Base-by-base conservation (phyloP, 2,113 vertebrate species). In the Formicarius rufipectus region DNA sequence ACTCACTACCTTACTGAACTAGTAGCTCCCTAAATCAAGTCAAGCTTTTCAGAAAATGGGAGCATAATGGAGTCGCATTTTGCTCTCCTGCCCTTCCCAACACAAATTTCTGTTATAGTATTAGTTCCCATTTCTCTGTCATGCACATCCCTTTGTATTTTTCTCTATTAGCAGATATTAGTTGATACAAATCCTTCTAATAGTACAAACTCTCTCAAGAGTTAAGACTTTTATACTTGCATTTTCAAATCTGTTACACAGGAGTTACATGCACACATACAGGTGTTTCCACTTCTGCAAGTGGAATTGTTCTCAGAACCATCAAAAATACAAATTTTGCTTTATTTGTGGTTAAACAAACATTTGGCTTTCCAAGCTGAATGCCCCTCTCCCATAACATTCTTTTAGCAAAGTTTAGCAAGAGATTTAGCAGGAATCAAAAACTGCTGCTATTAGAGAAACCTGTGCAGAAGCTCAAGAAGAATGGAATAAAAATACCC, bases 191-290 rank as follows among this genome's bases (percentile, higher is more conserved):
- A 49, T 62, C 53, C 42, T 83, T 30, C 30, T 25, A 89, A 17
- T 2, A 44, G 14, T 17, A 52, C 4, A 92, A 76, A 77, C 16
- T 23, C 21, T 67, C 62, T 76, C 31, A 73, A 64, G 86, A 77
- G 44, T 40, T 16, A 76, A 62, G 28, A 45, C 30, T 40, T 73
- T 25, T 8, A 72, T 37, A 64, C 21, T 60, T 66, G 35, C 55
- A 69, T 18, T 35, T 88, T 86, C 35, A 56, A 90, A 90, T 37
- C 40, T 12, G 14, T 62, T 77, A 80, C 8, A 18, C 17, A 31
- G 1, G 6, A 69, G 25, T 37, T 28, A 69, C 0, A 45, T 0
- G 2, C 24, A 37, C 15, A 18, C 12, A 35, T 12, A 42, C 17
- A 42, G 53, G 20, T 15, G 9, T 30, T 62, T 4, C 2, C 33